A percentile compares a stretch with the other conserved stretches of the same genome.
Conservation (phyloP, 1,140 invertebrate species). For the Kradibia gibbosae region DNA sequence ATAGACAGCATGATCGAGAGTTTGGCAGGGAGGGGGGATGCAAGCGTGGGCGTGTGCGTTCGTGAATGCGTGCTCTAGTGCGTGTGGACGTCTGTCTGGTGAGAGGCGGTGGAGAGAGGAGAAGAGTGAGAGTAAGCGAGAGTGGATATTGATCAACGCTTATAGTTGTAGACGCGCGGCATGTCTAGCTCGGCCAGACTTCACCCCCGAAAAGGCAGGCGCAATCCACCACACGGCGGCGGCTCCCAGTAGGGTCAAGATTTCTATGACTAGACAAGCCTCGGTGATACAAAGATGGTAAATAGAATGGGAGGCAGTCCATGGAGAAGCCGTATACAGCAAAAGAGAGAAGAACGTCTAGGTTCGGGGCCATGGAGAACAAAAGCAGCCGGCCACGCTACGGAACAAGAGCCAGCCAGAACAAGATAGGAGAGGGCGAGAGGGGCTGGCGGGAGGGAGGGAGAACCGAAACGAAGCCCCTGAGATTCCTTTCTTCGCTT, state of each 20-base stretch:
- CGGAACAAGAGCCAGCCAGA: not conserved
- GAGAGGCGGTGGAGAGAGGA: not conserved
- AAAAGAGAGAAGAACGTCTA: slow-evolving; percentile 19
- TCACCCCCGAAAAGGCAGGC: slow-evolving; percentile 26
- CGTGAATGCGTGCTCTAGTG: not conserved
- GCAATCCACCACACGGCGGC: not conserved
- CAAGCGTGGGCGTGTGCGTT: not conserved
- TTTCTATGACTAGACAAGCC: slow-evolving; percentile 9
- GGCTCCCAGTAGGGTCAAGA: not conserved
- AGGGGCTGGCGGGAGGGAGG: not conserved
- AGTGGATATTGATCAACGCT: slow-evolving; percentile 28
- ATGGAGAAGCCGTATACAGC: not conserved
- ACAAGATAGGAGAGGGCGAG: not conserved
- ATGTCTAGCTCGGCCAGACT: not conserved
- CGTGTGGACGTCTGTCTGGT: not conserved
- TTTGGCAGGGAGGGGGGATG: not conserved
- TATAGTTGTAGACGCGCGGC: not conserved
- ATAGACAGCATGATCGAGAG: too few species aligned
- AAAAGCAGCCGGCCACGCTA: slow-evolving; percentile 14
- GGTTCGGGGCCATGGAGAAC: slow-evolving; percentile 10
- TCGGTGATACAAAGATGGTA: not conserved
- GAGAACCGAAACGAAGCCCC: slow-evolving; percentile 30
- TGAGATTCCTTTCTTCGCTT: slow-evolving; percentile 48
- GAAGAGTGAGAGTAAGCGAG: not conserved
- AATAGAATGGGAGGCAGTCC: not conserved